Conservation (phyloP, 2,113 vertebrate species). For the Scytalopus superciliaris region DNA sequence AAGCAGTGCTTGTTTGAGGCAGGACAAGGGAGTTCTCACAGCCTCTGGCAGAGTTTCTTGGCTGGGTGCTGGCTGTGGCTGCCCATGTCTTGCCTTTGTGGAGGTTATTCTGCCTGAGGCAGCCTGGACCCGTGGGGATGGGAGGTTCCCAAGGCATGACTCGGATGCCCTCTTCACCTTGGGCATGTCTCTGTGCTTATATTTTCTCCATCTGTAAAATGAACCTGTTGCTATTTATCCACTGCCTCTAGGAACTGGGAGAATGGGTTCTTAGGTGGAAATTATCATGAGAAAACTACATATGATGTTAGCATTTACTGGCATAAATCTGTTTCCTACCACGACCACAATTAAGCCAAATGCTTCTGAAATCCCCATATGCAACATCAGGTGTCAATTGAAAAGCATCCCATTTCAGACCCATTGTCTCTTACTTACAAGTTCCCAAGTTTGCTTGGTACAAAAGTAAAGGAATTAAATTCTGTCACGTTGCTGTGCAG, state of each 20-base stretch:
- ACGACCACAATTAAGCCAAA: neutral
- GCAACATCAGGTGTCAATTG: neutral
- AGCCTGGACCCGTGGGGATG: neutral
- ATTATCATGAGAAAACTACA: neutral
- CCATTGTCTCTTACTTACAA: neutral
- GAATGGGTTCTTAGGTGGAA: neutral
- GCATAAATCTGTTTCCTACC: neutral
- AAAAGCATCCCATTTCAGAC: neutral
- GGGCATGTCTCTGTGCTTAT: accelerated
- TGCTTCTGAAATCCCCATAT: neutral
- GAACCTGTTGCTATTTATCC: neutral
- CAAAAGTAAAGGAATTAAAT: neutral
- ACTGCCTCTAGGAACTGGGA: neutral
- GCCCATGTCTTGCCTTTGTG: neutral
- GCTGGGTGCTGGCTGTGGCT: neutral
- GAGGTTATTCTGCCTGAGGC: neutral
- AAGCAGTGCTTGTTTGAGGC: neutral
- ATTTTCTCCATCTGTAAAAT: neutral
- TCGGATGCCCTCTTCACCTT: neutral
- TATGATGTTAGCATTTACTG: neutral
- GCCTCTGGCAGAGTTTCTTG: neutral
- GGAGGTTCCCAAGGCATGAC: neutral
- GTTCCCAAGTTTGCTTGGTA: neutral
- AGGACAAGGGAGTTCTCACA: neutral
- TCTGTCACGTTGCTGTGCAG: neutral